phyloP scores from a whole-genome alignment of 37 sponge, comb jelly and placozoan species.

The Aphrocallistes beatrix region DNA sequence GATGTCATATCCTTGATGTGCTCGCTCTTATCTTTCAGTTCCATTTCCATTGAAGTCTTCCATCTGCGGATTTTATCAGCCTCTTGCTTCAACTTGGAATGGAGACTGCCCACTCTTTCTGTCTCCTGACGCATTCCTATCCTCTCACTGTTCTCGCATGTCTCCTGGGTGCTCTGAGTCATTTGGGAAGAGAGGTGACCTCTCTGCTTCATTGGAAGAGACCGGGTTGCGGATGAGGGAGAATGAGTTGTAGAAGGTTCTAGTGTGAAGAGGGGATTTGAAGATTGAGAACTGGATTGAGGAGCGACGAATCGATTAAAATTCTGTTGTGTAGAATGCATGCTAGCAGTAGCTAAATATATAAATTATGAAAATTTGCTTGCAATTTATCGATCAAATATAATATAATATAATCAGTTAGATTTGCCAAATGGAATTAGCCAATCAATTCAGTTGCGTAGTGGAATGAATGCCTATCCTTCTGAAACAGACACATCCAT shows the following conservation, averaged over 20 bases:
- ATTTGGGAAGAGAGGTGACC: neutral
- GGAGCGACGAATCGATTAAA: neutral
- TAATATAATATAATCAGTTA: too few relatives aligned
- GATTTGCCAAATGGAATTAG: too few relatives aligned
- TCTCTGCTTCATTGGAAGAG: neutral
- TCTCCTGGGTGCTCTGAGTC: too few relatives aligned
- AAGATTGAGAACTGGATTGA: neutral
- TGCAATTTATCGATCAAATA: too few relatives aligned
- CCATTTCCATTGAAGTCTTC: constrained; percentile 72
- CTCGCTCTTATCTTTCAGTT: constrained; percentile 56
- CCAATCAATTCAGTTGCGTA: too few relatives aligned
- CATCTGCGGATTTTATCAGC: constrained; percentile 89
- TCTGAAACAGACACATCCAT: too few relatives aligned
- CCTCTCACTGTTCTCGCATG: neutral
- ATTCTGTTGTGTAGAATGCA: neutral
- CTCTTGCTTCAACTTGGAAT: constrained; percentile 66
- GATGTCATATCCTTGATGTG: constrained; percentile 18
- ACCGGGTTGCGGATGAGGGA: neutral
- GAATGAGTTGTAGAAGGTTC: neutral
- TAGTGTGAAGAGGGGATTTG: neutral
- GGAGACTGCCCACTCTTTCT: constrained; percentile 26
- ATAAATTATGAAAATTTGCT: too few relatives aligned
- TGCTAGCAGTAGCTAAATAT: too few relatives aligned
- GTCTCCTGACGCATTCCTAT: neutral
- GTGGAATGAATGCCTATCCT: too few relatives aligned